These are phyloP conservation scores for Syrista parreyssii DNA, from an alignment of 2,888 invertebrate genomes.

Conservation along the genomic window DNA sequence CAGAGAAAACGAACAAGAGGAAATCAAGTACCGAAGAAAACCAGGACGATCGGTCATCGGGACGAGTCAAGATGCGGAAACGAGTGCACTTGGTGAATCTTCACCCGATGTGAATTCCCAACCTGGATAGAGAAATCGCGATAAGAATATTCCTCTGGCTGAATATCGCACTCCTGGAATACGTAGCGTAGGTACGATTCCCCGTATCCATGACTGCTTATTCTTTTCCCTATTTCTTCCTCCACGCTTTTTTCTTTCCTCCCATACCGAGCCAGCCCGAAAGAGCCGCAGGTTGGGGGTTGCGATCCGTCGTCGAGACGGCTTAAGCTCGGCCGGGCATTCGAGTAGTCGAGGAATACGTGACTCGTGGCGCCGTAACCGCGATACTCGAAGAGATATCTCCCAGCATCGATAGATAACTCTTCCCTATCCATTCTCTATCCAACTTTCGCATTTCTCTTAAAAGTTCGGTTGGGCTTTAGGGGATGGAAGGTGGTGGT, in stretches of 20 bases:
- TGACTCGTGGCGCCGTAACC: slow-evolving; percentile 21
- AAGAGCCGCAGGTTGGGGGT: slow-evolving; percentile 33
- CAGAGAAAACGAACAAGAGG: background rate
- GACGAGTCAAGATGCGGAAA: background rate
- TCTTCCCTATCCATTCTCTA: slow-evolving; percentile 62
- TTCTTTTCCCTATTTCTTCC: background rate
- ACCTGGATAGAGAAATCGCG: background rate
- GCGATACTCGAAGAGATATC: slow-evolving; percentile 28
- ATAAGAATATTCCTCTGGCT: background rate
- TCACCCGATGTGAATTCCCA: background rate
- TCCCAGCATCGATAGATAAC: slow-evolving; percentile 57
- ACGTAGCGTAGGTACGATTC: background rate
- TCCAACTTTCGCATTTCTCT: slow-evolving; percentile 64
- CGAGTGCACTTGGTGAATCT: background rate
- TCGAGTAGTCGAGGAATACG: slow-evolving; percentile 24
- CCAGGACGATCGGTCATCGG: background rate
- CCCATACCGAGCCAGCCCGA: background rate
- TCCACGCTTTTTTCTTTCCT: background rate
- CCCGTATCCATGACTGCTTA: background rate
- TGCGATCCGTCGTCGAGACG: slow-evolving; percentile 29
- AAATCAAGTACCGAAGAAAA: background rate
- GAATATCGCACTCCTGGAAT: background rate
- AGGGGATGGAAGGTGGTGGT: slow-evolving; percentile 28
- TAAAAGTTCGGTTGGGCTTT: slow-evolving; percentile 51
- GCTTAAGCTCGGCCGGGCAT: slow-evolving; percentile 3